Percentiles rank a stretch among this genome's conserved stretches.
These are phyloP conservation scores for Dipodomys merriami DNA, from an alignment of 2,113 vertebrate genomes.

Conservation along the genomic window DNA sequence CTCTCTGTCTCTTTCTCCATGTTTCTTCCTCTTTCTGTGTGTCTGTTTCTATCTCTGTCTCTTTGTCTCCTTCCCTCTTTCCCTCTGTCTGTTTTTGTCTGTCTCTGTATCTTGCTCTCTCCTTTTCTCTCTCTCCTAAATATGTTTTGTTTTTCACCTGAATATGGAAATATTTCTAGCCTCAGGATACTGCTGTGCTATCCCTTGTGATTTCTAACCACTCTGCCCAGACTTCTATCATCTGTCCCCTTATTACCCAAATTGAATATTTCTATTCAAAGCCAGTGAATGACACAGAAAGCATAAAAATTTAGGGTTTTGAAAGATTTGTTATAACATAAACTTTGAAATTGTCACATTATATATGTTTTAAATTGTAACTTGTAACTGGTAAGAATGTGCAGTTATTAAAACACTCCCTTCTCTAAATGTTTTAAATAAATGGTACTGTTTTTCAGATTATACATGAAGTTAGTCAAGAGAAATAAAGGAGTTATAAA, in stretches of 20 bases:
- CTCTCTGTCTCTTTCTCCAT: neutral
- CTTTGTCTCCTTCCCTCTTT: neutral
- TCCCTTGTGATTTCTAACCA: neutral
- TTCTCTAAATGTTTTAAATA: constrained; percentile 32
- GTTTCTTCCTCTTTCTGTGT: too few relatives aligned
- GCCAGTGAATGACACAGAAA: neutral
- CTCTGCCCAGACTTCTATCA: neutral
- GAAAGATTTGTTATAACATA: neutral
- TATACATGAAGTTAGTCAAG: neutral
- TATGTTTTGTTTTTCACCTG: neutral
- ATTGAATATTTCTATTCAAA: constrained; percentile 1
- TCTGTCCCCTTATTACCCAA: neutral
- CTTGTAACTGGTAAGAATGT: neutral
- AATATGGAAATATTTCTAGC: neutral
- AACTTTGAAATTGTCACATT: neutral
- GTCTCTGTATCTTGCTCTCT: neutral
- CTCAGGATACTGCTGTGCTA: neutral
- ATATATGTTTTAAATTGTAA: constrained; percentile 21
- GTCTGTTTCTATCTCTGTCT: too few relatives aligned
- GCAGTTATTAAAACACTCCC: constrained; percentile 1
- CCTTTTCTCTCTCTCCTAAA: neutral
- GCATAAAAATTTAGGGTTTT: constrained; percentile 2
- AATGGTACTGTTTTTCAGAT: neutral
- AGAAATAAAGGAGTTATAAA: constrained; percentile 28
- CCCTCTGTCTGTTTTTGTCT: neutral